Evolutionary conservation across 2,797 vertebrate species (phyloP).

Genomic region (Menidia menidia): DNA sequence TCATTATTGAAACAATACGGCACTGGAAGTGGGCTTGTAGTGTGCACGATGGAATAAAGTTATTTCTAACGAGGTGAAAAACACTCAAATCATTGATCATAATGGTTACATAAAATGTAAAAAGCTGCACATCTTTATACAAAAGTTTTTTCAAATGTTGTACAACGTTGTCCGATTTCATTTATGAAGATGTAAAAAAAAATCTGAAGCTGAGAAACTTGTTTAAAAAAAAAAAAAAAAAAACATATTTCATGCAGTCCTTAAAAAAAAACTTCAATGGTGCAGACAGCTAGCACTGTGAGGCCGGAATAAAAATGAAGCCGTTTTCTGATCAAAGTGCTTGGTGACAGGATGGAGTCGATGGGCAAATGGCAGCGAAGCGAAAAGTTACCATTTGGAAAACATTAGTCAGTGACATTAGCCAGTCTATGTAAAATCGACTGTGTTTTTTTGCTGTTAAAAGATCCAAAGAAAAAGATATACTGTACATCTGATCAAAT

Average conservation of each 20-base stretch:
- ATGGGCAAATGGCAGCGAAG: constrained; percentile 5
- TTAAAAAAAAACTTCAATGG: constrained; percentile 40
- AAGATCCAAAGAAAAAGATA: too few relatives aligned
- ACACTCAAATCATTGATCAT: constrained; percentile 38
- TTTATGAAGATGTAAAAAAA: constrained; percentile 46
- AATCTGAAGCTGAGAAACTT: constrained; percentile 26
- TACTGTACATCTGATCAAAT: too few relatives aligned
- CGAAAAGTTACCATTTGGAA: too few relatives aligned
- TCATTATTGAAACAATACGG: constrained; percentile 8
- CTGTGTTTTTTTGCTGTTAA: too few relatives aligned
- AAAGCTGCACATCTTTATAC: constrained; percentile 42
- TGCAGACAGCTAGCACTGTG: constrained; percentile 28
- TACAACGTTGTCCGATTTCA: constrained; percentile 18
- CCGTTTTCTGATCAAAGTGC: constrained; percentile 68
- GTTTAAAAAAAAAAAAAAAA: too few relatives aligned
- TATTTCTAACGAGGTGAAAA: constrained; percentile 19
- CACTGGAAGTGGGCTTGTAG: constrained; percentile 12
- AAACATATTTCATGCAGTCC: constrained; percentile 46
- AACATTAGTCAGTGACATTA: too few relatives aligned
- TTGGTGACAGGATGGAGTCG: constrained; percentile 67
- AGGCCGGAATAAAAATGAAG: constrained; percentile 56
- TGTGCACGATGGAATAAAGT: constrained; percentile 6
- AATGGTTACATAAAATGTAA: constrained; percentile 47
- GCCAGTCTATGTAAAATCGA: too few relatives aligned
- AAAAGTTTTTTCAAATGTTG: constrained; percentile 9